Percentiles rank a stretch among this genome's conserved stretches.
Conservation (phyloP, 1,140 invertebrate species). For the Panulirus ornatus region DNA sequence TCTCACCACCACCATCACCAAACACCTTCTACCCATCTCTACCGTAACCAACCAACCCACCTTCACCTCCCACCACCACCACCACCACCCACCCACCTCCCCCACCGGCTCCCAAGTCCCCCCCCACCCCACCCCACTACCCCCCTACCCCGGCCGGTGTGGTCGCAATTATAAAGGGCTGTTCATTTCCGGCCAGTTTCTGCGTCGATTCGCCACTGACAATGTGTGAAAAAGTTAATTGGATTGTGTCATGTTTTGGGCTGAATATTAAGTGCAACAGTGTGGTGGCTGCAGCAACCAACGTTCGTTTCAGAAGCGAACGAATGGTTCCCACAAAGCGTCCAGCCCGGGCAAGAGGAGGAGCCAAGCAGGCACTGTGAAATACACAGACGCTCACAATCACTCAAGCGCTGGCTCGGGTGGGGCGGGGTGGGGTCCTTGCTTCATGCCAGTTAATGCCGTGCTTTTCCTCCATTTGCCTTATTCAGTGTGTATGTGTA, state of each 20-base stretch:
- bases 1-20: background rate
- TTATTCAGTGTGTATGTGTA: too few species aligned
- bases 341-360: background rate
- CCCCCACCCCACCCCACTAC: background rate
- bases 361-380: too few species aligned
- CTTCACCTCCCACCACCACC: background rate
- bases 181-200: slow-evolving; percentile 52
- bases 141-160: background rate
- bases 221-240: slow-evolving; percentile 59
- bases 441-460: too few species aligned
- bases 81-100: background rate
- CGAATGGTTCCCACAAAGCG: too few species aligned
- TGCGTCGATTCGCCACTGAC: slow-evolving; percentile 51
- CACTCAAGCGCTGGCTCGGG: too few species aligned
- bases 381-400: too few species aligned
- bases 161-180: slow-evolving; percentile 48
- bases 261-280: slow-evolving; percentile 52
- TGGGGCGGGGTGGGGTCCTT: too few species aligned
- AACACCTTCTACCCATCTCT: background rate
- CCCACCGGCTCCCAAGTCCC: background rate
- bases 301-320: background rate
- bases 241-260: slow-evolving; percentile 59
- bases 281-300: background rate
- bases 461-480: too few species aligned
- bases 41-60: background rate